Conservation (phyloP, 2,888 invertebrate genomes). For the Agonopterix subpropinquella region DNA sequence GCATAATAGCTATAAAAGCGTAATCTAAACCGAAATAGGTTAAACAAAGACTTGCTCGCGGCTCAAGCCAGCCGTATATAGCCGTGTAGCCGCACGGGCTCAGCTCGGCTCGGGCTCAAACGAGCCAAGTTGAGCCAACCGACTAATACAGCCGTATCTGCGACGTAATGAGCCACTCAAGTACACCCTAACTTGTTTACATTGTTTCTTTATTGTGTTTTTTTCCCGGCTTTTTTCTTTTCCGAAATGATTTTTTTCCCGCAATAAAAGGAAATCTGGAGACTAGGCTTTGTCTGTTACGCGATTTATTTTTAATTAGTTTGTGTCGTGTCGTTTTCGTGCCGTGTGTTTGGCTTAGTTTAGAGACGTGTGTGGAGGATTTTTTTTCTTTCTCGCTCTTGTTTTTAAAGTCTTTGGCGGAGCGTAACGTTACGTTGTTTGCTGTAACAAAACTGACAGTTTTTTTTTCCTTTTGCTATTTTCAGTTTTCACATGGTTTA, state of each 20-base stretch:
- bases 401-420: not conserved
- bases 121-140: conserved; percentile 41
- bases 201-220: conserved; percentile 76
- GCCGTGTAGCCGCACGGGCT: conserved; percentile 4
- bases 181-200: conserved; percentile 74
- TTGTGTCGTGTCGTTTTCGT: conserved; percentile 22
- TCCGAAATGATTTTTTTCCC: conserved; percentile 59
- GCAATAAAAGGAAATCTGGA: conserved; percentile 60
- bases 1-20: conserved; percentile 39
- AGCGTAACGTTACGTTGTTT: not conserved
- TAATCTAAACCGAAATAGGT: conserved; percentile 72
- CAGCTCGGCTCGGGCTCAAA: conserved; percentile 28
- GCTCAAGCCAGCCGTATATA: conserved; percentile 27
- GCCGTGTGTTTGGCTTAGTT: conserved; percentile 7
- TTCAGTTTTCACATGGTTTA: not conserved
- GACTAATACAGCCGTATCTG: conserved; percentile 67
- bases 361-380: conserved; percentile 1
- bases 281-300: conserved; percentile 40
- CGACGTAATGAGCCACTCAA: conserved; percentile 72
- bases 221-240: conserved; percentile 62
- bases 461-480: not conserved
- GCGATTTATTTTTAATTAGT: conserved; percentile 56
- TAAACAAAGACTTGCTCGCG: conserved; percentile 53
- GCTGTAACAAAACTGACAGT: not conserved
- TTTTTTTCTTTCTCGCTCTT: conserved; percentile 5